A percentile compares a stretch with the other conserved stretches of the same genome.
These are phyloP conservation scores for Iphiclides podalirius DNA, from an alignment of 2,888 invertebrate species.

Conservation along the genomic window DNA sequence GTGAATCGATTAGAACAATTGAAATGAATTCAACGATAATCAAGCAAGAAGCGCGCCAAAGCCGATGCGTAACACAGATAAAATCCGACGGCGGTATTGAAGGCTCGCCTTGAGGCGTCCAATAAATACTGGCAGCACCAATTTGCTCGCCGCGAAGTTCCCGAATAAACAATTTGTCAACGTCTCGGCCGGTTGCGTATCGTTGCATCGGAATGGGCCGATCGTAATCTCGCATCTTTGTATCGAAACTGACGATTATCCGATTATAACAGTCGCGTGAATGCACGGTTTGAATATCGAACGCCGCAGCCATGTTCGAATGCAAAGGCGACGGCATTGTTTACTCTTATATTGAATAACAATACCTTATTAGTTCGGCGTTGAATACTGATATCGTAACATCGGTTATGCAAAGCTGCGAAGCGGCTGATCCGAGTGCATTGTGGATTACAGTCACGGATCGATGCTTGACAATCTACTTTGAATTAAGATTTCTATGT, in stretches of 20 bases:
- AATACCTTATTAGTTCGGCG: slow-evolving; percentile 40
- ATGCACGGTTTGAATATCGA: slow-evolving; percentile 54
- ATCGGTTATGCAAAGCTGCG: slow-evolving; percentile 34
- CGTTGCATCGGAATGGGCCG: slow-evolving; percentile 59
- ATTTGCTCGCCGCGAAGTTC: slow-evolving; percentile 67
- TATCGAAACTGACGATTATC: slow-evolving; percentile 60
- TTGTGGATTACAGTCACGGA: slow-evolving; percentile 28
- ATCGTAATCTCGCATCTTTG: slow-evolving; percentile 67
- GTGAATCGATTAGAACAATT: slow-evolving; percentile 1
- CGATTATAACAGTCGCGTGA: slow-evolving; percentile 45
- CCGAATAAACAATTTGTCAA: slow-evolving; percentile 69
- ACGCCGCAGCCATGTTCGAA: slow-evolving; percentile 50
- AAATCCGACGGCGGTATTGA: slow-evolving; percentile 40
- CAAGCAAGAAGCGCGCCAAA: slow-evolving; percentile 15
- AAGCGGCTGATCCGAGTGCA: slow-evolving; percentile 22
- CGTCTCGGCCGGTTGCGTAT: slow-evolving; percentile 61
- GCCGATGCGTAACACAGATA: slow-evolving; percentile 21
- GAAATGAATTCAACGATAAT: slow-evolving; percentile 20
- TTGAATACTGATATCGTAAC: slow-evolving; percentile 50
- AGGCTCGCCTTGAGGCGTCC: slow-evolving; percentile 36
- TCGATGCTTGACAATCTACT: slow-evolving; percentile 29
- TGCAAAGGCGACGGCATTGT: slow-evolving; percentile 54
- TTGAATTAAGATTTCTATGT: slow-evolving; percentile 26
- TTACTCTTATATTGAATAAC: slow-evolving; percentile 59
- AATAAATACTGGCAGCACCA: slow-evolving; percentile 65